Percentiles rank a stretch among this genome's conserved stretches.
Conservation (phyloP, 2,797 vertebrate species). For the Hippocampus kuda region DNA sequence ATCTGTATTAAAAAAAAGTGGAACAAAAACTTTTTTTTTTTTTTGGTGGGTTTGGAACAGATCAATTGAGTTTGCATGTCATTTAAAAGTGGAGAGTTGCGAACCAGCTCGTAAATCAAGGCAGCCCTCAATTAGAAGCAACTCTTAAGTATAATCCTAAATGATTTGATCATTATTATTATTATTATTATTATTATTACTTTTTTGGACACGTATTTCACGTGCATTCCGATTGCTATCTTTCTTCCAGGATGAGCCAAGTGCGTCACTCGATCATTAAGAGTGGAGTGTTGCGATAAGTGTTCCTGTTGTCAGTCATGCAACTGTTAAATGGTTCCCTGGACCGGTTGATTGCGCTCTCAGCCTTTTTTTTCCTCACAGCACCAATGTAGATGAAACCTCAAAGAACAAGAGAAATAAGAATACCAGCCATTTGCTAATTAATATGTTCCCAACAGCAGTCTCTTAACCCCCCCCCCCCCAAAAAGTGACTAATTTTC, state of each 20-base stretch:
- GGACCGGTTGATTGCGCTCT: neutral
- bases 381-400: neutral
- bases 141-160: neutral
- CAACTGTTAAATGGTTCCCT: slow-evolving; percentile 1
- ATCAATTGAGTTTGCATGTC: too few species aligned
- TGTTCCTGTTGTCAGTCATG: neutral
- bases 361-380: too few species aligned
- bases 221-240: neutral
- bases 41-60: too few species aligned
- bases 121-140: too few species aligned
- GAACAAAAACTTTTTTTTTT: too few species aligned
- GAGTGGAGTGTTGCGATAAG: neutral
- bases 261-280: neutral
- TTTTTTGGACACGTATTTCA: too few species aligned
- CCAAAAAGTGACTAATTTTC: slow-evolving; percentile 1
- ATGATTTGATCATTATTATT: neutral
- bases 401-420: neutral
- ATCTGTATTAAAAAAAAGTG: too few species aligned
- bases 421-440: slow-evolving; percentile 2
- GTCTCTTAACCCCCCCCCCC: neutral
- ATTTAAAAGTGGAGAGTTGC: too few species aligned
- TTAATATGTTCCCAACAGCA: slow-evolving; percentile 1
- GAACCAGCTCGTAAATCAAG: too few species aligned
- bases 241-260: neutral
- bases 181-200: neutral